A percentile compares a stretch with the other conserved stretches of the same genome.
Evolutionary conservation across 1,140 invertebrate genomes (phyloP).

Genomic region (Odontomachus brunneus): DNA sequence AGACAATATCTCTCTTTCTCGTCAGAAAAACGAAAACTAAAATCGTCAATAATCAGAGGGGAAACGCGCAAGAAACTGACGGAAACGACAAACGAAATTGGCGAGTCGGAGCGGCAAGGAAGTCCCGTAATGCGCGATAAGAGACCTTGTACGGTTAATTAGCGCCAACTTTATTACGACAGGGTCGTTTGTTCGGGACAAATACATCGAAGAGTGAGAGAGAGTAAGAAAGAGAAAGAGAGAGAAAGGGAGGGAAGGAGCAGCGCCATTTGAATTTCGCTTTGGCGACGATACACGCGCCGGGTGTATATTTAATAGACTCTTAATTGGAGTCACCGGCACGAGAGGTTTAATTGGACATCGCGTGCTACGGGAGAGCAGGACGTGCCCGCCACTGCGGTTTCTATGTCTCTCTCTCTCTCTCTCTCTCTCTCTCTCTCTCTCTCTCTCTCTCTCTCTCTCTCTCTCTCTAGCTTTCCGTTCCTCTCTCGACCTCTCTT

Average conservation of each 20-base stretch:
- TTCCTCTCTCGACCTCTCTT: background rate
- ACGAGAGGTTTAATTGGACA: conserved; percentile 76
- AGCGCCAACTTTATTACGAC: conserved; percentile 70
- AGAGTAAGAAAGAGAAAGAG: background rate
- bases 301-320: conserved; percentile 76
- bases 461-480: background rate
- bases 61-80: background rate
- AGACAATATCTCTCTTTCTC: no score
- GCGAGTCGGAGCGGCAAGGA: conserved; percentile 11
- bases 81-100: conserved; percentile 13
- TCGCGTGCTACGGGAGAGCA: conserved; percentile 52
- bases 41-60: background rate
- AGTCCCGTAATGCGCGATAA: conserved; percentile 45
- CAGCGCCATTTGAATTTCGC: conserved; percentile 72
- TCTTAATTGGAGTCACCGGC: conserved; percentile 74
- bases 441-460: conserved; percentile 1
- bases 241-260: conserved; percentile 11
- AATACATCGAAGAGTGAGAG: conserved; percentile 59
- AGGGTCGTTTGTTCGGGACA: conserved; percentile 68
- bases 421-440: background rate
- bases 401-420: conserved; percentile 33
- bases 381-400: conserved; percentile 36
- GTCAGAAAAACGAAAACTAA: background rate
- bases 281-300: conserved; percentile 70
- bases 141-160: conserved; percentile 70